A percentile compares a stretch with the other conserved stretches of the same genome.
These are phyloP conservation scores for Laodelphax striatellus DNA, from an alignment of 1,140 invertebrate species.

Conservation along the genomic window DNA sequence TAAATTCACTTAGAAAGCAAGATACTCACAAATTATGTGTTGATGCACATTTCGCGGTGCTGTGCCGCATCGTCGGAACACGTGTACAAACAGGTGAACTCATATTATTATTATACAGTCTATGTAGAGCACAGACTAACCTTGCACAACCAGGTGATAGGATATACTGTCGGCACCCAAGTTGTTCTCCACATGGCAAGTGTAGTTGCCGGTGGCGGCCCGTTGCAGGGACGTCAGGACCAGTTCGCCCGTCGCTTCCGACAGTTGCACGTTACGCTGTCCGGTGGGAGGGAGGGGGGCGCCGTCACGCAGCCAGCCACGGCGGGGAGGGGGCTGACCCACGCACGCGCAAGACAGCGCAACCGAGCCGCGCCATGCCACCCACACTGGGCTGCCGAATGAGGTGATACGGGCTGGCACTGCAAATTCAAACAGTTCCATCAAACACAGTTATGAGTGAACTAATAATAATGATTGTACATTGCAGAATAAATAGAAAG, in stretches of 20 bases:
- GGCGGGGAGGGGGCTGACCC: slow-evolving; percentile 42
- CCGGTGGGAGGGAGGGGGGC: slow-evolving; percentile 26
- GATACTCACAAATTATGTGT: too few relatives aligned
- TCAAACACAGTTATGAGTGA: too few relatives aligned
- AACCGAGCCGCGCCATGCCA: slow-evolving; percentile 49
- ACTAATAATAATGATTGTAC: too few relatives aligned
- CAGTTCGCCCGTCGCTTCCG: slow-evolving; percentile 49
- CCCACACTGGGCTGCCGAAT: slow-evolving; percentile 49
- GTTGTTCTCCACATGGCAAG: slow-evolving; percentile 29
- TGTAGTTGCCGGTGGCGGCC: slow-evolving; percentile 30
- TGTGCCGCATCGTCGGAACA: too few relatives aligned
- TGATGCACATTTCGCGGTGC: too few relatives aligned
- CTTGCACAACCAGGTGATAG: slow-evolving; percentile 39
- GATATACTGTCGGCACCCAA: slow-evolving; percentile 36
- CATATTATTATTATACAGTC: too few relatives aligned
- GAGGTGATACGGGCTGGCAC: slow-evolving; percentile 57
- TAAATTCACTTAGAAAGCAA: too few relatives aligned
- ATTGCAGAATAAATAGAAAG: too few relatives aligned
- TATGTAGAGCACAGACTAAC: slow-evolving; percentile 27
- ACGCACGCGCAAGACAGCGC: slow-evolving; percentile 51
- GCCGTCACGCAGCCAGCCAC: slow-evolving; percentile 49
- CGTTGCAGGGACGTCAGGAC: slow-evolving; percentile 47
- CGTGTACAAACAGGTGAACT: too few relatives aligned
- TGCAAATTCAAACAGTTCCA: too few relatives aligned
- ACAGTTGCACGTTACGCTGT: slow-evolving; percentile 41